Percentiles rank a stretch among this genome's conserved stretches.
phyloP scores from a whole-genome alignment of 1,140 invertebrate species.

The Meloidogyne chitwoodi region DNA sequence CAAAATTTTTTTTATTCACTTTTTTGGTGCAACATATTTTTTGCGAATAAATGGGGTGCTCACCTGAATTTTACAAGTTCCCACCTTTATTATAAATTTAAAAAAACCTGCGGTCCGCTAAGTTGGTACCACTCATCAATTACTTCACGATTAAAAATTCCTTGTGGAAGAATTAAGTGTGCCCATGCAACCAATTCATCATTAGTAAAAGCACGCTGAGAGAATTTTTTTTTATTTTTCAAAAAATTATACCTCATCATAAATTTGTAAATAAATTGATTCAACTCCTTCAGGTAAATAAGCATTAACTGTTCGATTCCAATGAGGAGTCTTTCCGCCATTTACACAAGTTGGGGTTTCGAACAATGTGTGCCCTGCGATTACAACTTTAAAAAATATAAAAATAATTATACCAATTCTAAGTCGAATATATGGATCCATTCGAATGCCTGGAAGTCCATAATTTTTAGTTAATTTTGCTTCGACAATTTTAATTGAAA shows the following conservation, averaged over 20 bases:
- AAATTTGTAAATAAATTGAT: constrained; percentile 84
- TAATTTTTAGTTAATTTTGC: constrained; percentile 91
- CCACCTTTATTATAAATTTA: too few species aligned
- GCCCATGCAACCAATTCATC: constrained; percentile 91
- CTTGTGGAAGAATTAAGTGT: constrained; percentile 73
- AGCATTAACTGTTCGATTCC: constrained; percentile 89
- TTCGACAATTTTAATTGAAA: constrained; percentile 69
- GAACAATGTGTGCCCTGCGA: constrained; percentile 83
- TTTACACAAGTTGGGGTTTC: constrained; percentile 89
- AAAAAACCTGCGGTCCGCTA: constrained; percentile 32
- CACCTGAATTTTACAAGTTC: too few species aligned
- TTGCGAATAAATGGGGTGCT: too few species aligned
- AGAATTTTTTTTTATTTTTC: neutral
- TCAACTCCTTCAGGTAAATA: constrained; percentile 80
- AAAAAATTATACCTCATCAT: constrained; percentile 73
- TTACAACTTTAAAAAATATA: constrained; percentile 60
- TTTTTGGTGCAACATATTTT: too few species aligned
- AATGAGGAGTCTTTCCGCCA: constrained; percentile 88
- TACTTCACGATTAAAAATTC: constrained; percentile 79
- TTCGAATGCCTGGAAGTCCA: constrained; percentile 67
- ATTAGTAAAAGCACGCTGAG: constrained; percentile 80
- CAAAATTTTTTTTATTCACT: too few species aligned
- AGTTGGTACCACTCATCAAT: constrained; percentile 88
- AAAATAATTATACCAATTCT: constrained; percentile 12
- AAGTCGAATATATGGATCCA: constrained; percentile 32